Evolutionary conservation across 2,888 invertebrate genomes (phyloP).

Genomic region (Gymnoscelis rufifasciata): DNA sequence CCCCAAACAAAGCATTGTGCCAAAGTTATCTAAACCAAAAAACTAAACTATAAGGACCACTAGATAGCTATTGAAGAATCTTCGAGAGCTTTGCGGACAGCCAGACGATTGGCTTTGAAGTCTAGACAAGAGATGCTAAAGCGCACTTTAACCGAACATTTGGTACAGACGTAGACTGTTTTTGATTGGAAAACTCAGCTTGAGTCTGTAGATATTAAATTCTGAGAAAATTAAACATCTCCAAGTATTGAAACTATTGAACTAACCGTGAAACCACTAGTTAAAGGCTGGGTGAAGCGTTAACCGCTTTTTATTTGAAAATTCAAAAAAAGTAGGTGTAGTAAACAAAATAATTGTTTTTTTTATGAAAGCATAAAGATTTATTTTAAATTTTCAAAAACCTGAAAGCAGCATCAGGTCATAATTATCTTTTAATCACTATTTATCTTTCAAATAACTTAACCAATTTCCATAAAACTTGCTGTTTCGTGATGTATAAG

Average conservation of each 20-base stretch:
- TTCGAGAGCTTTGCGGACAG: conserved; percentile 18
- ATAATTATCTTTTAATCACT: no score
- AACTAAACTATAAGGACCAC: conserved; percentile 6
- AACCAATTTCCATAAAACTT: no score
- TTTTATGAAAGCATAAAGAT: not conserved
- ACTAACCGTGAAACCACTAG: no score
- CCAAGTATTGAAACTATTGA: not conserved
- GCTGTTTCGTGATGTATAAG: no score
- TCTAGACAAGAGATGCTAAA: conserved; percentile 45
- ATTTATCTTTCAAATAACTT: no score
- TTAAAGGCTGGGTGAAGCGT: no score
- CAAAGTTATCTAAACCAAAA: not conserved
- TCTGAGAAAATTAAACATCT: not conserved
- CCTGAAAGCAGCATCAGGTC: no score
- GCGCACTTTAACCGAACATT: conserved; percentile 24
- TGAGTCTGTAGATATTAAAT: conserved; percentile 4
- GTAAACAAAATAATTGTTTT: no score
- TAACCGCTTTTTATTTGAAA: no score
- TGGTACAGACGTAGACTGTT: conserved; percentile 10
- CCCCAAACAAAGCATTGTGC: not conserved
- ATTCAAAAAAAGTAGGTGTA: no score
- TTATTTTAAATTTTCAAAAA: not conserved
- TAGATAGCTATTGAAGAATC: conserved; percentile 10
- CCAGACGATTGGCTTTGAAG: conserved; percentile 39
- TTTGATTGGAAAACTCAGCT: conserved; percentile 11